Base-by-base conservation (phyloP, 2,113 vertebrate species). In the Strix aluco region DNA sequence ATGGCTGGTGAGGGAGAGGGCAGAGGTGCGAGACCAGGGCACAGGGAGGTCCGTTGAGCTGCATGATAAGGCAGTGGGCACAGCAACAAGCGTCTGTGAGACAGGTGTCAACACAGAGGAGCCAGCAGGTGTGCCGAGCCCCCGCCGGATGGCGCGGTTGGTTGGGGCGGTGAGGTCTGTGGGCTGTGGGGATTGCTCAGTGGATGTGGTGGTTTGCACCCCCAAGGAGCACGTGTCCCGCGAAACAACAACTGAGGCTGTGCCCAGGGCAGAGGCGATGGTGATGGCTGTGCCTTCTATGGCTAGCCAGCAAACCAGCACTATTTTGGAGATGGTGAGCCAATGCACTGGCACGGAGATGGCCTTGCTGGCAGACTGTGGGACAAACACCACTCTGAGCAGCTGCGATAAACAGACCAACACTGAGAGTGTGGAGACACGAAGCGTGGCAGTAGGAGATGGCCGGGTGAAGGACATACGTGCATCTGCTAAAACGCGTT, bases 381-480 rank as follows among this genome's bases (percentile, higher is more conserved):
- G 94, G 84, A 99, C 99, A 2, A 98, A 98, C 92, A 99, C 98
- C 2, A 32, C 49, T 34, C 51, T 98, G 32, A 95, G 94, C 89
- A 98, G 97, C 29, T 97, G 86, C 2, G 98, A 99, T 82, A 99
- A 99, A 36, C 98, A 99, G 92, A 99, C 99, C 69, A 98, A 98
- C 97, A 99, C 99, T 0, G 78, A 95, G 25, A 85, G 78, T 0
- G 96, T 98, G 32, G 98, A 99, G 92, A 96, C 91, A 6, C 97
- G 99, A 58, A 99, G 98, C 0, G 98, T 99, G 21, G 99, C 99
- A 0, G 97, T 99, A 0, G 99, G 99, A 46, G 99, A 99, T 23
- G 99, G 99, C 25, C 99, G 99, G 1, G 98, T 99, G 54, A 99
- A 98, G 97, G 99, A 99, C 18, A 6, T 98, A 38, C 97, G 95